These are phyloP conservation scores for Drosophila lacteicornis DNA, from an alignment of 1,140 invertebrate genomes.

Conservation along the genomic window DNA sequence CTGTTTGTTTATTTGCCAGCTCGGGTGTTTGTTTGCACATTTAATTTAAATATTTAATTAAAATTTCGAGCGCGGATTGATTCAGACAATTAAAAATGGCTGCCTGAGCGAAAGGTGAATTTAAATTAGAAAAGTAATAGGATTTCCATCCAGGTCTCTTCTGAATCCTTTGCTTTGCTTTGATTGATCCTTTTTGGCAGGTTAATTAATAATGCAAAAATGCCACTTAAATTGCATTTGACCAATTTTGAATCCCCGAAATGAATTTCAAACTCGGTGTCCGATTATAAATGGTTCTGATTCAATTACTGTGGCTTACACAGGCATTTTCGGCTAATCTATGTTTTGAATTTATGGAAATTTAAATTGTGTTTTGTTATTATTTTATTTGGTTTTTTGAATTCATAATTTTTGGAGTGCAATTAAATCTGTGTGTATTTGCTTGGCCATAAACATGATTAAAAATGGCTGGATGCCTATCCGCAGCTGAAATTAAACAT, in stretches of 20 bases:
- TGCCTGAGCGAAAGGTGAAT: constrained; percentile 10
- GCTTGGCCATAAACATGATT: constrained; percentile 72
- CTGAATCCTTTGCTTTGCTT: neutral
- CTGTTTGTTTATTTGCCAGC: constrained; percentile 33
- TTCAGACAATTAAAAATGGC: constrained; percentile 78
- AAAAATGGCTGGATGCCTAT: constrained; percentile 67
- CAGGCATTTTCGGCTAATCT: constrained; percentile 10
- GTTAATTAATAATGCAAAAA: constrained; percentile 15
- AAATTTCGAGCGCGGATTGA: constrained; percentile 79
- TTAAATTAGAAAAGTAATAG: constrained; percentile 4
- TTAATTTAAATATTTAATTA: constrained; percentile 82
- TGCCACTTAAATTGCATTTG: neutral
- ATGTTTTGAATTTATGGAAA: constrained; percentile 38
- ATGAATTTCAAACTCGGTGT: constrained; percentile 10
- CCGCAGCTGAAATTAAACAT: constrained; percentile 56
- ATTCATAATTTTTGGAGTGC: constrained; percentile 44
- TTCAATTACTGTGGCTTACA: constrained; percentile 30
- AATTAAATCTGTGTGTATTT: constrained; percentile 55
- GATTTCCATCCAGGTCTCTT: neutral
- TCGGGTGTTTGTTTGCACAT: constrained; percentile 58
- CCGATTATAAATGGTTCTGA: constrained; percentile 19
- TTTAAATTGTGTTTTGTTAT: constrained; percentile 21
- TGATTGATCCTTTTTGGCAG: constrained; percentile 16
- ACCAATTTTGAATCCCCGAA: neutral
- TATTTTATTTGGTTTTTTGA: neutral